Evolutionary conservation across 2,113 vertebrate species (phyloP).

Genomic region (Campylorhamphus procurvoides): DNA sequence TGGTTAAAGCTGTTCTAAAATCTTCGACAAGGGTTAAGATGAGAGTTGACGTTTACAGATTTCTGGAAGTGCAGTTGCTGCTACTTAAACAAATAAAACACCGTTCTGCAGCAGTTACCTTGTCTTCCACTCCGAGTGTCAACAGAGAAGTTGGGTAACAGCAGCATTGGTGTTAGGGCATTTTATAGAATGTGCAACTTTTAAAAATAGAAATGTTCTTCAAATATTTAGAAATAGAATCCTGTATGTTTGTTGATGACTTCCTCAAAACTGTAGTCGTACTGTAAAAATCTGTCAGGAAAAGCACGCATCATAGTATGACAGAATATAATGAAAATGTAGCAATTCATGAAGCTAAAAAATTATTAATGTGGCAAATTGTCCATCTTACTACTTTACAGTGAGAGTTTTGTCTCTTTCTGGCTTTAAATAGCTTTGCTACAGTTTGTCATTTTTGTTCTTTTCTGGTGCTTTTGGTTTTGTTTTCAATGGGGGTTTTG

Average conservation of each 20-base stretch:
- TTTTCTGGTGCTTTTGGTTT: not conserved
- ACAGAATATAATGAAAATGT: not conserved
- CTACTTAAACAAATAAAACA: not conserved
- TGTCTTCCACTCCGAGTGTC: not conserved
- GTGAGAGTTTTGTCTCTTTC: not conserved
- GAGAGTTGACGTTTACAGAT: fast-evolving
- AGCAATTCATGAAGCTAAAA: not conserved
- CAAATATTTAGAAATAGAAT: not conserved
- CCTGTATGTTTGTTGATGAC: not conserved
- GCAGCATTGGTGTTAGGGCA: not conserved
- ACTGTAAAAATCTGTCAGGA: not conserved
- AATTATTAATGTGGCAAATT: not conserved
- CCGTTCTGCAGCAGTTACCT: not conserved
- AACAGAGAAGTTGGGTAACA: not conserved
- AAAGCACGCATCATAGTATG: not conserved
- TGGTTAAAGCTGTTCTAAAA: not conserved
- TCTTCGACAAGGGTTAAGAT: not conserved
- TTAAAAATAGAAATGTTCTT: not conserved
- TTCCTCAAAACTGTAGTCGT: not conserved
- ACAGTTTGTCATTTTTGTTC: not conserved
- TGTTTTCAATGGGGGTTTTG: slow-evolving; percentile 19
- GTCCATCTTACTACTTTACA: not conserved
- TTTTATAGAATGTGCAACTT: not conserved
- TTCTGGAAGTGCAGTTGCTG: not conserved
- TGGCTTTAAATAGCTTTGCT: not conserved